Evolutionary conservation across 2,797 vertebrate species (phyloP).

Genomic region (Pangasius sanitwongsei): DNA sequence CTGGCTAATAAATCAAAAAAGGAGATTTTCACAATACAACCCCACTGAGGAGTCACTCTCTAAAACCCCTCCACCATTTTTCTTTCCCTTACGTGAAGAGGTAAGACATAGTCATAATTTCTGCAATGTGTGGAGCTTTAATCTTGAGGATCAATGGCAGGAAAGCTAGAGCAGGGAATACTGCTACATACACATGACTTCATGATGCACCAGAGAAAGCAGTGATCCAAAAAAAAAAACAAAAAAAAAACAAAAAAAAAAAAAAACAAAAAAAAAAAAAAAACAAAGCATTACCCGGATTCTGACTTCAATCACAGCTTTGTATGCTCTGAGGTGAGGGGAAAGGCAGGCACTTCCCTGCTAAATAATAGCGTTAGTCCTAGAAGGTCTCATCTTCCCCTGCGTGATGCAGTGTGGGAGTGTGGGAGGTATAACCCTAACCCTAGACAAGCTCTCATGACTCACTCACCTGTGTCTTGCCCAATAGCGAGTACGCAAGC

Average conservation of each 20-base stretch:
- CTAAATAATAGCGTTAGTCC: background rate
- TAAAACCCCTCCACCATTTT: background rate
- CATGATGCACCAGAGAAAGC: background rate
- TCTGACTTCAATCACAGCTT: slow-evolving; percentile 17
- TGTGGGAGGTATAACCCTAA: background rate
- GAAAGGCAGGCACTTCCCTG: background rate
- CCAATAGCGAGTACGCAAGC: slow-evolving; percentile 92
- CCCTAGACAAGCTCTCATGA: slow-evolving; percentile 12
- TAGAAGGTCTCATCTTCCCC: slow-evolving; percentile 19
- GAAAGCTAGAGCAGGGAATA: background rate
- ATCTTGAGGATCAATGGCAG: background rate
- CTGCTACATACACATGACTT: background rate
- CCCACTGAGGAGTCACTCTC: background rate
- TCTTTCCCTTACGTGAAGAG: background rate
- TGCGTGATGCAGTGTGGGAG: background rate
- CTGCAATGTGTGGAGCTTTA: background rate
- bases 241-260: too few relatives aligned
- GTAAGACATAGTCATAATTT: background rate
- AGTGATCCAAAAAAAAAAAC: background rate
- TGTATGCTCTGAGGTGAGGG: background rate
- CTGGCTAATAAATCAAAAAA: background rate
- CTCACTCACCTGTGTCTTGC: slow-evolving; percentile 94
- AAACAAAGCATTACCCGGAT: background rate
- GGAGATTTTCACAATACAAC: too few relatives aligned
- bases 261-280: background rate